phyloP scores from a whole-genome alignment of 2,113 vertebrate species.

The Fulmarus glacialis region DNA sequence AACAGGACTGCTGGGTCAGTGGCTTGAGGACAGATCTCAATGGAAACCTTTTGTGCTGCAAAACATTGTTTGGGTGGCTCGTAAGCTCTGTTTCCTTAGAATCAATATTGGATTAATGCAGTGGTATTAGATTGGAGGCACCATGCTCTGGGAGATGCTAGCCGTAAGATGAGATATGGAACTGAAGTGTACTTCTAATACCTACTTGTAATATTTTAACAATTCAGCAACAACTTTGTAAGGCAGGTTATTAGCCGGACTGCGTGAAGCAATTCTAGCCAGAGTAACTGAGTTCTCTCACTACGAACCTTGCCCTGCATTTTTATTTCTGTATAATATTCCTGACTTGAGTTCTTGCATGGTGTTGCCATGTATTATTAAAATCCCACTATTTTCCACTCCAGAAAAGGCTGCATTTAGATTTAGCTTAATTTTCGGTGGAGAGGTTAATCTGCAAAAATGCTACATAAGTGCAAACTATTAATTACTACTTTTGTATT shows the following conservation, averaged over 20 bases:
- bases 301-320: not conserved
- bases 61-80: not conserved
- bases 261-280: not conserved
- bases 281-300: not conserved
- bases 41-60: not conserved
- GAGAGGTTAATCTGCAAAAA: constrained; percentile 7
- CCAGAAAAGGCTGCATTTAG: constrained; percentile 13
- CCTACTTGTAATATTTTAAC: constrained; percentile 45
- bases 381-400: not conserved
- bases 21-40: not conserved
- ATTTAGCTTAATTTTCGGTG: not conserved
- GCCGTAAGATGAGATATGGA: not conserved
- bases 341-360: not conserved
- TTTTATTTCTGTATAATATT: constrained; percentile 16
- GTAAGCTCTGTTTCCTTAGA: not conserved
- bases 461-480: not conserved
- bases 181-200: constrained; percentile 24
- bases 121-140: not conserved
- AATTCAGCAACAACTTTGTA: not conserved
- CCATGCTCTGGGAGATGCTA: not conserved
- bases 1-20: not conserved
- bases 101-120: not conserved
- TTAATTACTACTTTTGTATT: not conserved
- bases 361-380: constrained; percentile 28
- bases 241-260: constrained; percentile 1